These are phyloP conservation scores for Noturus placidus DNA, from an alignment of 2,113 vertebrate genomes.

Conservation along the genomic window DNA sequence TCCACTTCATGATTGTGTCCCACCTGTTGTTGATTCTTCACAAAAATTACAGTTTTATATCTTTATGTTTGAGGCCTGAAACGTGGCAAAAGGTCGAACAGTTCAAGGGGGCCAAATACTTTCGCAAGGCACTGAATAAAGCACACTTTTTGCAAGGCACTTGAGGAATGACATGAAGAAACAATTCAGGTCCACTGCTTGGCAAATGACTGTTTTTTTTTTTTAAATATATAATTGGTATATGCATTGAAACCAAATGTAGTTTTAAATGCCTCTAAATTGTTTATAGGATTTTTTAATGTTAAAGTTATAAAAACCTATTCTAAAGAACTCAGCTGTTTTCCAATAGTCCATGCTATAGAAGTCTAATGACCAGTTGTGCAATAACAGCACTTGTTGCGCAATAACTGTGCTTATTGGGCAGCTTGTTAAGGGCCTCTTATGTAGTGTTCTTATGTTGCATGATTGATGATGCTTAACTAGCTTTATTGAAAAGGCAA, in stretches of 20 bases:
- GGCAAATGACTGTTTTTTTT: not conserved
- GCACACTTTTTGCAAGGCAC: not conserved
- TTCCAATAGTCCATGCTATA: too few relatives aligned
- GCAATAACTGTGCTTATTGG: not conserved
- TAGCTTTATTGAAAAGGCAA: not conserved
- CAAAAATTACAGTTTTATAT: too few relatives aligned
- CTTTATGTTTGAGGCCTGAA: too few relatives aligned
- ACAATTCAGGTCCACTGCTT: not conserved
- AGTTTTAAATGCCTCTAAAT: not conserved
- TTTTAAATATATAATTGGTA: not conserved
- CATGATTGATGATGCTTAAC: conserved; percentile 11
- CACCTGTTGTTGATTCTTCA: too few relatives aligned
- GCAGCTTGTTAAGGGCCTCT: not conserved
- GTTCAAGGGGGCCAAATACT: too few relatives aligned
- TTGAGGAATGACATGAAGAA: not conserved
- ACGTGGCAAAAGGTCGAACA: too few relatives aligned
- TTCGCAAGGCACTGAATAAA: too few relatives aligned
- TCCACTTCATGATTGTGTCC: too few relatives aligned
- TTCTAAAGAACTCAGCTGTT: not conserved
- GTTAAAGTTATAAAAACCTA: not conserved
- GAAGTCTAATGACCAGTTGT: not conserved
- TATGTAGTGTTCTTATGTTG: not conserved
- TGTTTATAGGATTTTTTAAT: not conserved
- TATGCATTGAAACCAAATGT: not conserved
- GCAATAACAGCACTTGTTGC: not conserved